Percentiles rank a stretch among this genome's conserved stretches.
Conservation (phyloP, 2,888 invertebrate genomes). For the Lordiphosa andalusiaca region DNA sequence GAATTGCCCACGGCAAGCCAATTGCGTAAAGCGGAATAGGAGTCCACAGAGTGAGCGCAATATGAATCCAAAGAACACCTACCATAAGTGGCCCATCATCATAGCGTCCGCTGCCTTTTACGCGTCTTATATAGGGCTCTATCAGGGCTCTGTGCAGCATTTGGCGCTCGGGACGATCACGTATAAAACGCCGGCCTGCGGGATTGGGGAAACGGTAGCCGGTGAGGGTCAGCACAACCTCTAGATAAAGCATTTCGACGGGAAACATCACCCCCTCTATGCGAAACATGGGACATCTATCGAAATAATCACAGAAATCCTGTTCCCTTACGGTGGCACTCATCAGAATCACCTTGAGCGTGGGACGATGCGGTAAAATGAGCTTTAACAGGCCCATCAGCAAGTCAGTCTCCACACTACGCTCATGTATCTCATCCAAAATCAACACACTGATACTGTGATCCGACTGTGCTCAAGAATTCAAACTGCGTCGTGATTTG, state of each 20-base stretch:
- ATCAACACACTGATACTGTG: constrained; percentile 89
- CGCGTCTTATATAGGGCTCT: constrained; percentile 80
- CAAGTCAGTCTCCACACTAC: constrained; percentile 91
- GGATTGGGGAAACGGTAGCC: constrained; percentile 68
- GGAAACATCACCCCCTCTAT: constrained; percentile 94
- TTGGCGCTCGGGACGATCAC: constrained; percentile 7
- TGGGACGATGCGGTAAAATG: constrained; percentile 83
- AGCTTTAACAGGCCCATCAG: constrained; percentile 89
- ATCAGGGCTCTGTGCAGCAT: constrained; percentile 76
- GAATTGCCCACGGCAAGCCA: constrained; percentile 89
- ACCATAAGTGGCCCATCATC: no score
- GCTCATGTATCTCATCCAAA: constrained; percentile 96
- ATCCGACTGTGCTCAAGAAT: no score
- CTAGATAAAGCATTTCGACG: constrained; percentile 89
- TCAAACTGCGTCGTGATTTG: no score
- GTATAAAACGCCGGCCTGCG: constrained; percentile 3
- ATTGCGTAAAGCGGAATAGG: constrained; percentile 84
- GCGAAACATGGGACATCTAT: constrained; percentile 86
- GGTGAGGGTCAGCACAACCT: constrained; percentile 85
- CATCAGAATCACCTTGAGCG: constrained; percentile 94
- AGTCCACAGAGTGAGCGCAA: constrained; percentile 86
- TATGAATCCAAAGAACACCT: no score
- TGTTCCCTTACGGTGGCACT: constrained; percentile 95
- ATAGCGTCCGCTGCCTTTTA: constrained; percentile 82
- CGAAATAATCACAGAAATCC: constrained; percentile 88